These are phyloP conservation scores for Sepiola atlantica DNA, from an alignment of 2,888 invertebrate species.

Conservation along the genomic window DNA sequence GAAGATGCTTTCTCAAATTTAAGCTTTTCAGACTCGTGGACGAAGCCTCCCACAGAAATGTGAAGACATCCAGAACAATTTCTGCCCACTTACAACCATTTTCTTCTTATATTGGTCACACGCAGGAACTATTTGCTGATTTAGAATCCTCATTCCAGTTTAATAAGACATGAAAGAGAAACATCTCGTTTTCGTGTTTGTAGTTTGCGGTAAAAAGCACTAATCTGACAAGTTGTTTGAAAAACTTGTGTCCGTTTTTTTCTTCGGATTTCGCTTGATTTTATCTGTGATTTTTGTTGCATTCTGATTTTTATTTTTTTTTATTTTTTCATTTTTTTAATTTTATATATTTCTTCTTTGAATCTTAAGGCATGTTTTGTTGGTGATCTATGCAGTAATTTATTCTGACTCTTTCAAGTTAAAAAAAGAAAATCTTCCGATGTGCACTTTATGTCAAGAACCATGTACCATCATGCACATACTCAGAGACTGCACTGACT, in stretches of 20 bases:
- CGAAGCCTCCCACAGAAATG: too few species aligned
- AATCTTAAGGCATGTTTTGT: not conserved
- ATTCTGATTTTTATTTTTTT: too few species aligned
- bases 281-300: too few species aligned
- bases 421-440: not conserved
- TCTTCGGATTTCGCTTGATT: not conserved
- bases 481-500: too few species aligned
- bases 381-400: not conserved
- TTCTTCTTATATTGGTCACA: not conserved
- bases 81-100: conserved; percentile 6
- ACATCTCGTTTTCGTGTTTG: not conserved
- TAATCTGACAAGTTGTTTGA: not conserved
- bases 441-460: too few species aligned
- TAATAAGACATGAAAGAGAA: not conserved
- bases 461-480: too few species aligned
- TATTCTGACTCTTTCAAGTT: not conserved
- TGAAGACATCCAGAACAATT: not conserved
- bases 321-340: not conserved
- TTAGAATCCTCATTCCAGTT: not conserved
- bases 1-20: too few species aligned
- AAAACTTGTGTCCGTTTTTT: too few species aligned
- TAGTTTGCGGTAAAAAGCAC: not conserved
- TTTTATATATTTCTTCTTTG: not conserved
- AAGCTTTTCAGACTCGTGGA: too few species aligned
- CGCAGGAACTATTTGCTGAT: not conserved